A percentile compares a stretch with the other conserved stretches of the same genome.
phyloP scores from a whole-genome alignment of 2,888 invertebrate genomes.

The Omphaloscelis lunosa region DNA sequence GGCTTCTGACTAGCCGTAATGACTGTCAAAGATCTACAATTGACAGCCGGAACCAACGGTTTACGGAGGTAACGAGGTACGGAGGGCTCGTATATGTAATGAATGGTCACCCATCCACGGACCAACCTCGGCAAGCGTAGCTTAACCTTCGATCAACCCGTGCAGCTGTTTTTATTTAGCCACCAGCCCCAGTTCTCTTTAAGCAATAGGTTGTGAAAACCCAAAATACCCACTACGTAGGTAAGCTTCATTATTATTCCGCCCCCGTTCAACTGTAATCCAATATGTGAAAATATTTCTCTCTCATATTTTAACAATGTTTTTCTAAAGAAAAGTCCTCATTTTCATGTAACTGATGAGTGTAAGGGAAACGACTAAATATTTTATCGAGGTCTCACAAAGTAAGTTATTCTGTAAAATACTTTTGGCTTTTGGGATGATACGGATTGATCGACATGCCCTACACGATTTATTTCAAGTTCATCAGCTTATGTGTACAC shows the following conservation, averaged over 20 bases:
- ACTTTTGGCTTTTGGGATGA: too few relatives aligned
- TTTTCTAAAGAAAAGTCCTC: neutral
- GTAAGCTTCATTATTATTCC: neutral
- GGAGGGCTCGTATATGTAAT: neutral
- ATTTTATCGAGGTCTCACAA: neutral
- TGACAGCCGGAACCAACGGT: neutral
- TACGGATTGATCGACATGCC: too few relatives aligned
- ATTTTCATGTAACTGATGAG: neutral
- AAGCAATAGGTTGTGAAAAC: constrained; percentile 17
- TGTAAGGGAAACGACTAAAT: neutral
- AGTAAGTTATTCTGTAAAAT: too few relatives aligned
- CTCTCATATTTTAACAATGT: neutral
- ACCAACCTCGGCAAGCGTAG: neutral
- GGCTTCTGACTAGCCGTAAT: neutral
- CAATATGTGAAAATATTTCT: neutral
- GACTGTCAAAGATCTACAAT: neutral
- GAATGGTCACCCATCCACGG: neutral
- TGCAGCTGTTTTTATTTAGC: neutral
- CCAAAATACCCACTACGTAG: neutral
- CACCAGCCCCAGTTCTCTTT: neutral
- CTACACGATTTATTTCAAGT: too few relatives aligned
- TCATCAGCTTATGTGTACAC: too few relatives aligned
- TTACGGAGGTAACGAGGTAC: neutral
- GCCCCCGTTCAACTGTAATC: neutral
- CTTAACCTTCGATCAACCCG: too few relatives aligned